Base-by-base conservation (phyloP, 2,797 vertebrate genomes). In the Clamator glandarius region DNA sequence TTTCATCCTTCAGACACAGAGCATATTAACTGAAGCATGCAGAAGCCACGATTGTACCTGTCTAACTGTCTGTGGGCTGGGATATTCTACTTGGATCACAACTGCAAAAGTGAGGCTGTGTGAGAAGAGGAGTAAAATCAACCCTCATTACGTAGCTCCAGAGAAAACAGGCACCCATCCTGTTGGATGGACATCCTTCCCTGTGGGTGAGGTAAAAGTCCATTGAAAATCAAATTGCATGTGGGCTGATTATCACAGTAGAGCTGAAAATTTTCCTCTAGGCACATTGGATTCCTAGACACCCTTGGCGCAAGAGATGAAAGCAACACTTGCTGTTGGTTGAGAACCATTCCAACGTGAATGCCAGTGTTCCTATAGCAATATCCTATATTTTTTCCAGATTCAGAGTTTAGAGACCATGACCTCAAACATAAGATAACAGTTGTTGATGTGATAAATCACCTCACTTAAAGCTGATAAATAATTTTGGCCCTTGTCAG, bases 31-130 rank as follows among this genome's bases (percentile, higher is more conserved):
- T 28, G 33, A 35, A 46, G 24, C 9, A 14, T 39, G 67, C 57
- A 77, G 68, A 68, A 67, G 35, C 36, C 33, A 10, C 50, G 21
- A 46, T 23, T 5, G 2, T 42, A 58, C 61, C 64, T 68, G 48
- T 59, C 39, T 28, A 5, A 72, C 95, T 82, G 89, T 51, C 70
- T 97, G 89, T 93, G 85, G 93, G 95, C 87, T 61, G 92, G 95
- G 69, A 75, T 85, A 29, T 94, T 97, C 92, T 95, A 94, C 39
- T 83, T 91, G 51, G 83, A 79, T 93, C 96, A 97, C 88, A 96
- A 96, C 63, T 70, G 63, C 75, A 85, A 82, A 76, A 97, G 70
- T 16, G 73, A 97, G 28, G 92, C 95, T 48, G 91, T 63, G 1
- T 97, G 20, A 89, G 36, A 41, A 74, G 20, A 89, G 36, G 41